Conservation (phyloP, 2,888 invertebrate genomes). For the Callosobruchus maculatus region DNA sequence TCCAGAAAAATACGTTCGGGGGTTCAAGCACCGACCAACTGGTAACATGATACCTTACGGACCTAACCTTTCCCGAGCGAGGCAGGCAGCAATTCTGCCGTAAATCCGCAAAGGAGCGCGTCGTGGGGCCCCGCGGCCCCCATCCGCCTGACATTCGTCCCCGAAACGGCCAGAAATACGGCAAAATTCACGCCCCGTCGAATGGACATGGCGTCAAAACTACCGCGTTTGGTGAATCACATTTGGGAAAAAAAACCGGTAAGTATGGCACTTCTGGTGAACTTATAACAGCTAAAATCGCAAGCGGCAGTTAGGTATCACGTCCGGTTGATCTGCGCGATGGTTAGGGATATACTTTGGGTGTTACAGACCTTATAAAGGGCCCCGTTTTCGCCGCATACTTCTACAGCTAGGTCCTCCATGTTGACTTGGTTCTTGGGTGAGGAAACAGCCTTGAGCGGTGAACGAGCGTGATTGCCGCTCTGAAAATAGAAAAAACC, state of each 20-base stretch:
- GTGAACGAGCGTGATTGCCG: constrained; percentile 40
- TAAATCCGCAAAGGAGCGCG: background rate
- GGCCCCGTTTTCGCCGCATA: constrained; percentile 97
- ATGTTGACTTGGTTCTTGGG: constrained; percentile 74
- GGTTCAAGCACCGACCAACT: constrained; percentile 1
- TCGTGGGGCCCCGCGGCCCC: background rate
- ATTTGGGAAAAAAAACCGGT: constrained; percentile 18
- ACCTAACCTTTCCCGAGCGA: background rate
- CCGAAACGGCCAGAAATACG: constrained; percentile 44
- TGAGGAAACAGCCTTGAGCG: constrained; percentile 48
- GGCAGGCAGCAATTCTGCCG: background rate
- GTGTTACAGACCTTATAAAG: constrained; percentile 91
- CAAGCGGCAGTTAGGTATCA: background rate
- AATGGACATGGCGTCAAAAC: constrained; percentile 76
- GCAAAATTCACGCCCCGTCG: constrained; percentile 82
- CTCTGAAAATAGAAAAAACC: constrained; percentile 10
- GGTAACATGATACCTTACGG: background rate
- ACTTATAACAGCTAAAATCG: background rate
- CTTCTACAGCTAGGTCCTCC: constrained; percentile 98
- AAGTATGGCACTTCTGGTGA: background rate
- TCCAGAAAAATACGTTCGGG: constrained; percentile 3
- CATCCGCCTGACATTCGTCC: background rate
- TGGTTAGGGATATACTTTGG: constrained; percentile 55
- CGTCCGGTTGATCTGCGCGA: background rate
- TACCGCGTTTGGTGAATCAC: constrained; percentile 51